Conservation (phyloP, 2,113 vertebrate species). For the Ginglymostoma cirratum region DNA sequence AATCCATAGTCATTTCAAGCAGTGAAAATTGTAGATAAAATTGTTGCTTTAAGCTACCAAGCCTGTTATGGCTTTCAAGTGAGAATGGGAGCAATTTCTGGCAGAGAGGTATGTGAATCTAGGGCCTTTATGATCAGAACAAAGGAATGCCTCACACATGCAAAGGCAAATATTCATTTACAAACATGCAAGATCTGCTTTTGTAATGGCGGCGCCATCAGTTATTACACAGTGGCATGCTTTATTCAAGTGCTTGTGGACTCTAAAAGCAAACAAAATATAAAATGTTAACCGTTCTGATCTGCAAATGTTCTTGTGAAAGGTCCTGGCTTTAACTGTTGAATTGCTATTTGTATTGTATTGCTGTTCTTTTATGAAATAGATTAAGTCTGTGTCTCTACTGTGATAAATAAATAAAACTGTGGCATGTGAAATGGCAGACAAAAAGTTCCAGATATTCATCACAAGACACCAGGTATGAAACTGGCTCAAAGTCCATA, state of each 20-base stretch:
- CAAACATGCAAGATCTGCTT: background rate
- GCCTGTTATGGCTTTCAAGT: too few relatives aligned
- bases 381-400: background rate
- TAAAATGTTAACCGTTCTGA: background rate
- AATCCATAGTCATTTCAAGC: background rate
- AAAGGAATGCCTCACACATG: background rate
- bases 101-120: background rate
- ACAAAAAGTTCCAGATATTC: background rate
- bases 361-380: background rate
- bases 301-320: background rate
- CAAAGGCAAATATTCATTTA: background rate
- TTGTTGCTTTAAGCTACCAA: background rate
- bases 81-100: background rate
- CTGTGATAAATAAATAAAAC: background rate
- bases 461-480: background rate
- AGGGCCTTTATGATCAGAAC: background rate
- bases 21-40: background rate
- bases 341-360: background rate
- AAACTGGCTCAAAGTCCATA: background rate
- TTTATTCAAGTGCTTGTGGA: background rate
- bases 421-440: background rate
- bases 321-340: background rate
- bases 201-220: background rate
- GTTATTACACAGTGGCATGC: background rate
- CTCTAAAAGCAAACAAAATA: too few relatives aligned